Evolutionary conservation across 2,888 invertebrate species (phyloP).

Genomic region (Pogonocherus hispidulus): DNA sequence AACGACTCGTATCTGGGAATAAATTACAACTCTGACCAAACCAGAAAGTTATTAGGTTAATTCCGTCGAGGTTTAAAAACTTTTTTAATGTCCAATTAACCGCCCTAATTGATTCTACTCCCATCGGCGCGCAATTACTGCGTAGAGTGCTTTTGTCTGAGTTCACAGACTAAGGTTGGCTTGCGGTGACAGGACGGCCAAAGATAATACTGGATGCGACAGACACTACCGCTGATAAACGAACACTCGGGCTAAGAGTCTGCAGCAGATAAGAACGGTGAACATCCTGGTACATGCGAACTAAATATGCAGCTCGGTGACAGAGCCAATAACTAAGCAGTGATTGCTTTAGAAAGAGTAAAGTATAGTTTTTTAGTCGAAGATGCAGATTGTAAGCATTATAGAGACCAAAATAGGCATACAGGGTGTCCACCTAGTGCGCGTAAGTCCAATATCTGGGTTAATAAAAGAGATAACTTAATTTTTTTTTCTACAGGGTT

Average conservation of each 20-base stretch:
- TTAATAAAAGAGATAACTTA: too few relatives aligned
- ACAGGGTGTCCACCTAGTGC: too few relatives aligned
- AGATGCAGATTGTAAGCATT: too few relatives aligned
- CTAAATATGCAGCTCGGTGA: not conserved
- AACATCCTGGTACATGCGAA: slow-evolving; percentile 14
- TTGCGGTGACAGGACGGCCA: slow-evolving; percentile 25
- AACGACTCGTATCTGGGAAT: not conserved
- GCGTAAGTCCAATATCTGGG: too few relatives aligned
- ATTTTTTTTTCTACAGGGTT: too few relatives aligned
- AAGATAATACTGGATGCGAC: slow-evolving; percentile 33
- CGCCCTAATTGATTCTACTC: slow-evolving; percentile 22
- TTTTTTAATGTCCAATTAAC: slow-evolving; percentile 20
- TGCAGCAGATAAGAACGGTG: slow-evolving; percentile 29
- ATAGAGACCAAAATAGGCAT: too few relatives aligned
- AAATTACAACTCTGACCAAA: not conserved
- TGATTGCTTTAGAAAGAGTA: too few relatives aligned
- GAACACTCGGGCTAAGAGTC: slow-evolving; percentile 30
- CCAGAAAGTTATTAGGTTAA: not conserved
- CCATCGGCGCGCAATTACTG: slow-evolving; percentile 15
- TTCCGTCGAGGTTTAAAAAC: not conserved
- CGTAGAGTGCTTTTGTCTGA: slow-evolving; percentile 22
- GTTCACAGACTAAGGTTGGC: slow-evolving; percentile 25
- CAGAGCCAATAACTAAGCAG: too few relatives aligned
- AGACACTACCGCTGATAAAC: slow-evolving; percentile 29
- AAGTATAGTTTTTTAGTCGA: too few relatives aligned